Percentiles rank a stretch among this genome's conserved stretches.
Conservation (phyloP, 1,140 invertebrate genomes). For the Drosophila willistoni region DNA sequence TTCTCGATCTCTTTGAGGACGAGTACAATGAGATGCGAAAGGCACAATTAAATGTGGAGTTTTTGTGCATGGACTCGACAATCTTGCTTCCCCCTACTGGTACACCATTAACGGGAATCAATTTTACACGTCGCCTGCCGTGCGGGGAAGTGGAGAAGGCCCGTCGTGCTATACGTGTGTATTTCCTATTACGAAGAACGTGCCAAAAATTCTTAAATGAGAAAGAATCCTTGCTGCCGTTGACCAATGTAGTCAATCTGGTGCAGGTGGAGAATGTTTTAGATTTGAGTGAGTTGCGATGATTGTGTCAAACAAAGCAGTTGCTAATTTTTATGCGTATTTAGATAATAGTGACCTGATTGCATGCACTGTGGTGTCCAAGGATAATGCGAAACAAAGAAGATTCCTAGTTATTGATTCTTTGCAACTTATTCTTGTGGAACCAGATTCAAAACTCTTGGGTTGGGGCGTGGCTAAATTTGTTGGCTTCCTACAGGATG, state of each 20-base stretch:
- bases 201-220: conserved; percentile 92
- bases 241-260: conserved; percentile 95
- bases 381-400: conserved; percentile 94
- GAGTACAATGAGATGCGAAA: conserved; percentile 96
- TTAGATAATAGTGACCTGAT: conserved; percentile 98
- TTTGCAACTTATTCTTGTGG: conserved; percentile 97
- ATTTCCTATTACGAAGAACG: conserved; percentile 94
- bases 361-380: conserved; percentile 95
- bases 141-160: conserved; percentile 98
- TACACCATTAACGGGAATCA: conserved; percentile 97
- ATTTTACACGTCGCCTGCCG: conserved; percentile 96
- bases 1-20: conserved; percentile 99
- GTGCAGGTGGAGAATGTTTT: conserved; percentile 96
- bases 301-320: background rate
- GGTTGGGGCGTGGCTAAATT: conserved; percentile 99
- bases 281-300: conserved; percentile 92
- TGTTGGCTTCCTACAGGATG: conserved; percentile 93
- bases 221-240: conserved; percentile 92
- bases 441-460: conserved; percentile 95
- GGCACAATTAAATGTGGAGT: conserved; percentile 94
- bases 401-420: conserved; percentile 97
- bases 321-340: conserved; percentile 30
- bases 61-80: conserved; percentile 97
- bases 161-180: conserved; percentile 95
- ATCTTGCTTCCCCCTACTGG: conserved; percentile 97